Percentiles rank a stretch among this genome's conserved stretches.
phyloP scores from a whole-genome alignment of 2,113 vertebrate genomes.

The Willisornis vidua region DNA sequence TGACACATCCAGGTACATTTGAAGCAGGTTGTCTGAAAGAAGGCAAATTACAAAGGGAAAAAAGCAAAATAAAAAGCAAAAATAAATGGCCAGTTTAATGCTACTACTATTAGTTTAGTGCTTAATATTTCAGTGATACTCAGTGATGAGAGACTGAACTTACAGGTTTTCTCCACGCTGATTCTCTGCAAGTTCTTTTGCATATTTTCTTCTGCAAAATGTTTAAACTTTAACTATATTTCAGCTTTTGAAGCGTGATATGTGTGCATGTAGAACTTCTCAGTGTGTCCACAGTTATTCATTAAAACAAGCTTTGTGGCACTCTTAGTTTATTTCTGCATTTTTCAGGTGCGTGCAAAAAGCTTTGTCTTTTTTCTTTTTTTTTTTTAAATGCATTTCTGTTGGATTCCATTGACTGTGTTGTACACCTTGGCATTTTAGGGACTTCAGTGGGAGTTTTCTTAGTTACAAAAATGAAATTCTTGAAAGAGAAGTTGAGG shows the following conservation, averaged over 20 bases:
- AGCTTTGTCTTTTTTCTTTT: neutral
- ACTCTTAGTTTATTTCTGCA: slow-evolving; percentile 19
- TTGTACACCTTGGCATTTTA: slow-evolving; percentile 38
- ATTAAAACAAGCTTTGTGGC: slow-evolving; percentile 66
- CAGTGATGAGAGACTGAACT: slow-evolving; percentile 41
- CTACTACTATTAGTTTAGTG: neutral
- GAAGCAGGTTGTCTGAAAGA: neutral
- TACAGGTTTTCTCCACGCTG: slow-evolving; percentile 23
- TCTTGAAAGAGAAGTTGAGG: slow-evolving; percentile 53
- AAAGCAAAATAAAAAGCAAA: accelerated
- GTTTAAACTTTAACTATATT: slow-evolving; percentile 69
- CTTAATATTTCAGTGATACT: slow-evolving; percentile 10
- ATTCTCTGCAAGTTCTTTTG: slow-evolving; percentile 36
- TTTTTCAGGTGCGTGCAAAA: slow-evolving; percentile 21
- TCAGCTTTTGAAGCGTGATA: slow-evolving; percentile 45
- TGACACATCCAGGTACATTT: neutral
- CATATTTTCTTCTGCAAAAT: slow-evolving; percentile 49
- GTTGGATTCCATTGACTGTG: slow-evolving; percentile 49
- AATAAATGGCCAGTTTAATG: neutral
- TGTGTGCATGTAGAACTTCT: slow-evolving; percentile 22
- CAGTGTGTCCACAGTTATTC: slow-evolving; percentile 59
- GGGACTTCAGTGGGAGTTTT: slow-evolving; percentile 55
- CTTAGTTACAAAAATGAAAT: slow-evolving; percentile 49
- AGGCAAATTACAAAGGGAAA: neutral
- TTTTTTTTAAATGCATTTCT: neutral